Conservation (phyloP, 2,888 invertebrate genomes). For the Lithophane leautieri region DNA sequence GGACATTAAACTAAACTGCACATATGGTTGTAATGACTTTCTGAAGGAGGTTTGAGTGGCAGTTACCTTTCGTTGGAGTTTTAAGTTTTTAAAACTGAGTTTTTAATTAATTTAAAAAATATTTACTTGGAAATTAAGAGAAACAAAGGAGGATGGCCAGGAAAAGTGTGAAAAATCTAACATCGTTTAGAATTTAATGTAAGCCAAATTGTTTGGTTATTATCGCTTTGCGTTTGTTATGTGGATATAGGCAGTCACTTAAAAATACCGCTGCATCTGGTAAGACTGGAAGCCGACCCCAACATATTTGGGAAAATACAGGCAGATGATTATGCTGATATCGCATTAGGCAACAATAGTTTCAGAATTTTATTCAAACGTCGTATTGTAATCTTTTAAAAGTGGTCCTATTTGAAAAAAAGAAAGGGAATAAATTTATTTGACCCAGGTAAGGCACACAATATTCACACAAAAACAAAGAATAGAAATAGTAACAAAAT, state of each 20-base stretch:
- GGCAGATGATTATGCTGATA: not conserved
- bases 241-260: too few species aligned
- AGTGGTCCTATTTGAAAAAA: not conserved
- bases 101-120: not conserved
- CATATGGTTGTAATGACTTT: slow-evolving; percentile 25
- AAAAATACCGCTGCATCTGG: not conserved
- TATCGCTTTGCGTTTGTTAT: too few species aligned
- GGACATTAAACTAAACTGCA: slow-evolving; percentile 23
- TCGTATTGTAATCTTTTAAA: not conserved
- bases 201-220: too few species aligned
- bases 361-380: not conserved
- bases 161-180: not conserved
- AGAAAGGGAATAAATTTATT: too few species aligned
- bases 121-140: not conserved
- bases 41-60: slow-evolving; percentile 3
- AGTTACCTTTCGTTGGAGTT: not conserved
- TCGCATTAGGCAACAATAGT: not conserved
- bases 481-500: too few species aligned
- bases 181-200: not conserved
- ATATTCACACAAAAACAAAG: too few species aligned
- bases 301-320: not conserved
- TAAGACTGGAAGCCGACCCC: not conserved
- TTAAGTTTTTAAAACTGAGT: not conserved
- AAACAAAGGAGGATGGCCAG: not conserved
- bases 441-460: too few species aligned